phyloP scores from a whole-genome alignment of 1,140 invertebrate species.

The Drosophila rhopaloa region DNA sequence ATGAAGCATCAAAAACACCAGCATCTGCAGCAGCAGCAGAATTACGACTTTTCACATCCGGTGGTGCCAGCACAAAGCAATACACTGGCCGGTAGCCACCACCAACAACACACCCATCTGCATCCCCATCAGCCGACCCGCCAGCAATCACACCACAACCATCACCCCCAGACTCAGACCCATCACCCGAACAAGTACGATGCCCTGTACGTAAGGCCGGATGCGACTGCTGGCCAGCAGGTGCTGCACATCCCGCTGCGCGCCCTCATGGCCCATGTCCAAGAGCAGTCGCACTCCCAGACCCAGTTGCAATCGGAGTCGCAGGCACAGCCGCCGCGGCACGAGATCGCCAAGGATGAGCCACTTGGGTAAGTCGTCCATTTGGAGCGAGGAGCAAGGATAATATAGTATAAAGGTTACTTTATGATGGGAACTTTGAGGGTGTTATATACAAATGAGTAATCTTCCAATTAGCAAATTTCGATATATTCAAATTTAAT shows the following conservation, averaged over 20 bases:
- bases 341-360: slow-evolving; percentile 42
- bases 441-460: too few relatives aligned
- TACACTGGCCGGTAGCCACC: slow-evolving; percentile 61
- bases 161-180: slow-evolving; percentile 31
- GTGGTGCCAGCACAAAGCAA: slow-evolving; percentile 62
- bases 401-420: background rate
- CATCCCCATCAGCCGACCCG: slow-evolving; percentile 41
- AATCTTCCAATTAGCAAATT: too few relatives aligned
- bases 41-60: slow-evolving; percentile 50
- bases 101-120: slow-evolving; percentile 44
- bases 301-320: slow-evolving; percentile 29
- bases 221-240: slow-evolving; percentile 48
- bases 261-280: slow-evolving; percentile 57
- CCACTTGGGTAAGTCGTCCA: slow-evolving; percentile 26
- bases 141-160: slow-evolving; percentile 20
- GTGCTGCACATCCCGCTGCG: slow-evolving; percentile 72
- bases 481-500: too few relatives aligned
- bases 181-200: slow-evolving; percentile 62
- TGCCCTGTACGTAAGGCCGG: slow-evolving; percentile 47
- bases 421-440: too few relatives aligned
- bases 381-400: background rate
- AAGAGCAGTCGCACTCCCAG: slow-evolving; percentile 44
- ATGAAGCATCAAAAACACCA: slow-evolving; percentile 75
- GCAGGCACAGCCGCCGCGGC: slow-evolving; percentile 40
- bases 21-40: slow-evolving; percentile 60